Conservation (phyloP, 2,888 invertebrate genomes). For the Napeogenes sylphis region DNA sequence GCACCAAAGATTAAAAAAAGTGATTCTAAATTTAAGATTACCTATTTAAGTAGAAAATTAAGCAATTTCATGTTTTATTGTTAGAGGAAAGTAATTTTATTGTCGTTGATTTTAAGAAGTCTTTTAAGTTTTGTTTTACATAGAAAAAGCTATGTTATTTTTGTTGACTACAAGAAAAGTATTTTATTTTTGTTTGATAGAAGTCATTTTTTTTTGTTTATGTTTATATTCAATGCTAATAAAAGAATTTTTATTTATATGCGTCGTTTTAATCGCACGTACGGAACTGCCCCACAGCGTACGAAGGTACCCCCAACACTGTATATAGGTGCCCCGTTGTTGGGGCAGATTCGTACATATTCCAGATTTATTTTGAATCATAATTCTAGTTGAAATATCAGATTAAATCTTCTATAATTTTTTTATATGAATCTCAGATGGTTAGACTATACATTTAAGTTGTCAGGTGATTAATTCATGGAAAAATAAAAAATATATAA, state of each 20-base stretch:
- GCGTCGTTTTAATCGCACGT: not conserved
- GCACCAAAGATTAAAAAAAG: conserved; percentile 7
- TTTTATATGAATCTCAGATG: conserved; percentile 15
- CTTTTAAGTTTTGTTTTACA: conserved; percentile 9
- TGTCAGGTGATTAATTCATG: conserved; percentile 12
- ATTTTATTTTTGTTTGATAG: no score
- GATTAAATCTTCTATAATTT: conserved; percentile 11
- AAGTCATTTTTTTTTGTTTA: no score
- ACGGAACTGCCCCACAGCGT: conserved; percentile 8
- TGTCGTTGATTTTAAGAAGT: conserved; percentile 10
- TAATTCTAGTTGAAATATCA: conserved; percentile 13
- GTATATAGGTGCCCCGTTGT: not conserved
- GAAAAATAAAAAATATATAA: conserved; percentile 14
- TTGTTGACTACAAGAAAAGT: not conserved
- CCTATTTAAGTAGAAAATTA: conserved; percentile 9
- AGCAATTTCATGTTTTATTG: conserved; percentile 10
- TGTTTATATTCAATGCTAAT: no score
- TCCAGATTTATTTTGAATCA: no score
- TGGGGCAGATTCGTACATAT: no score
- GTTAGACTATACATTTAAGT: conserved; percentile 16
- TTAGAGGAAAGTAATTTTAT: conserved; percentile 8
- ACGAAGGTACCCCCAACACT: conserved; percentile 8
- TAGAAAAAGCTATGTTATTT: conserved; percentile 7
- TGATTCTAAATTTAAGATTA: conserved; percentile 6
- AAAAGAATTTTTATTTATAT: no score